These are phyloP conservation scores for Nycticorax nycticorax DNA, from an alignment of 2,113 vertebrate species.

Conservation along the genomic window DNA sequence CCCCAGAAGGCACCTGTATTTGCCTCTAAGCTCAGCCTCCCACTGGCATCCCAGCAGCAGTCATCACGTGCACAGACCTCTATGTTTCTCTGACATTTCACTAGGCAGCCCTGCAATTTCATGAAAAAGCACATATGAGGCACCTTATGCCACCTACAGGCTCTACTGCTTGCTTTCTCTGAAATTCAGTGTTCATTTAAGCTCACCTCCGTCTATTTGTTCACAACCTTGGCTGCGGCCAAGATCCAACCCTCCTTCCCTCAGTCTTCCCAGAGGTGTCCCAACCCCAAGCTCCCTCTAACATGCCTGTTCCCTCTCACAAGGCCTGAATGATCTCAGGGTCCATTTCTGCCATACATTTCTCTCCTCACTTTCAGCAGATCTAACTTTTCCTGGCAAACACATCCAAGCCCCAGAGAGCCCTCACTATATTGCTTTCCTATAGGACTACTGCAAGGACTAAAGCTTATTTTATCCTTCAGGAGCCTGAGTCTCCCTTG, in stretches of 20 bases:
- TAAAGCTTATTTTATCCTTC: not conserved
- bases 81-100: not conserved
- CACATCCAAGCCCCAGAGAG: not conserved
- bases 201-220: not conserved
- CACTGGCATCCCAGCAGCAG: not conserved
- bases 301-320: not conserved
- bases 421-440: not conserved
- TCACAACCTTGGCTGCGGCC: not conserved
- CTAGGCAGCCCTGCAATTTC: not conserved
- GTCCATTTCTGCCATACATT: not conserved
- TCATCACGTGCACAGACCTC: not conserved
- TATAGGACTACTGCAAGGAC: not conserved
- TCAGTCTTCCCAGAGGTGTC: not conserved
- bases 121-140: not conserved
- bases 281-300: not conserved
- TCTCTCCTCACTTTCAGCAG: not conserved
- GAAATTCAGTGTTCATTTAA: not conserved
- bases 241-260: not conserved
- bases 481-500: not conserved
- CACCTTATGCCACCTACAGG: slow-evolving; percentile 40
- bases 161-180: not conserved
- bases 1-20: not conserved
- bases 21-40: not conserved
- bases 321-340: not conserved
- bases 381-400: not conserved